phyloP scores from a whole-genome alignment of 2,888 invertebrate genomes.

The Pseudococcus jackbeardsleyi region DNA sequence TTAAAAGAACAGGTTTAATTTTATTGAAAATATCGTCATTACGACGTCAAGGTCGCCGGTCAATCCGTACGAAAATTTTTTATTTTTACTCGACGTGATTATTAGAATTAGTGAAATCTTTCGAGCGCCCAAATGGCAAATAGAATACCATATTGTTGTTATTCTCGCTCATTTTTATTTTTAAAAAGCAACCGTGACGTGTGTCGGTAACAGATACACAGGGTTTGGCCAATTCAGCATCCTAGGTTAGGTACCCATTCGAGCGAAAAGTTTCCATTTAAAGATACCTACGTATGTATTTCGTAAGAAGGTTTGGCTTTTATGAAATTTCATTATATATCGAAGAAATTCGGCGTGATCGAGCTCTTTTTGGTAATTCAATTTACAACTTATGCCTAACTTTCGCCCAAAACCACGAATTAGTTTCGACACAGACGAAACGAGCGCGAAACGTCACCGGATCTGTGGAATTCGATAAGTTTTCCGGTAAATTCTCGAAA shows the following conservation, averaged over 20 bases:
- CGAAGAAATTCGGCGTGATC: background rate
- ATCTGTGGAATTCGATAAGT: background rate
- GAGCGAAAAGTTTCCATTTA: background rate
- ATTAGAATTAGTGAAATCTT: background rate
- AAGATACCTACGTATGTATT: background rate
- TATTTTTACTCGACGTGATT: background rate
- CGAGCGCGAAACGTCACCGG: background rate
- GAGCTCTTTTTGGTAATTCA: background rate
- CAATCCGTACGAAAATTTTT: background rate
- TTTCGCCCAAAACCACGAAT: background rate
- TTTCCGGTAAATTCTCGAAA: background rate
- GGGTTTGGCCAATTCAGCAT: background rate
- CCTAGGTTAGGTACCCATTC: background rate
- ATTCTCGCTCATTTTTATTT: background rate
- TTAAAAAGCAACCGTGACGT: background rate
- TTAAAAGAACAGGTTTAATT: constrained; percentile 39
- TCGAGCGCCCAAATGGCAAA: background rate
- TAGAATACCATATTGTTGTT: background rate
- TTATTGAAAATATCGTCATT: background rate
- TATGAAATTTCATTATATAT: background rate
- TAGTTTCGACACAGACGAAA: background rate
- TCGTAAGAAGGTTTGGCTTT: background rate
- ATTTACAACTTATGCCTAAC: background rate
- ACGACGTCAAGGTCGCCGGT: background rate
- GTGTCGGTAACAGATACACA: background rate